Evolutionary conservation across 1,140 invertebrate genomes (phyloP).

Genomic region (Euwallacea fornicatus): DNA sequence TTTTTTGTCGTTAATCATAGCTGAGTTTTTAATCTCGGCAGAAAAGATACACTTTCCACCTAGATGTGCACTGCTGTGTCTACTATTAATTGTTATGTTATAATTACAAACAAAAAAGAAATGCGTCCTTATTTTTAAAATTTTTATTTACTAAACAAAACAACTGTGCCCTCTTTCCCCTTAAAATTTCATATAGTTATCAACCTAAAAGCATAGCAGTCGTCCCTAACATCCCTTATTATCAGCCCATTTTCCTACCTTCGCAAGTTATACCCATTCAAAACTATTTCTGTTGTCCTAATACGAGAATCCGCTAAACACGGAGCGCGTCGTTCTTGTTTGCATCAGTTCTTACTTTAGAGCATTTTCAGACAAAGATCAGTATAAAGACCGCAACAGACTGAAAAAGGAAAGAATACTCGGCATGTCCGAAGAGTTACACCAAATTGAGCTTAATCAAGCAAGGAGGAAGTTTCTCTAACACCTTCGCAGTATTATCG

Average conservation of each 20-base stretch:
- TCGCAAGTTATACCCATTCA: constrained; percentile 9
- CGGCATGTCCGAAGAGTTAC: background rate
- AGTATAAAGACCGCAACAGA: background rate
- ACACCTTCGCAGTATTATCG: background rate
- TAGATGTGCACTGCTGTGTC: no score
- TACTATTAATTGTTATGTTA: no score
- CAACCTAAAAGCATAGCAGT: no score
- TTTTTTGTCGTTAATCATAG: no score
- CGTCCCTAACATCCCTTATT: no score
- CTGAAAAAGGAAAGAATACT: background rate
- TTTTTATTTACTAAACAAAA: no score
- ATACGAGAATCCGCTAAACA: constrained; percentile 7
- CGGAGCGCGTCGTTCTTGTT: constrained; percentile 11
- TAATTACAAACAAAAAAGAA: no score
- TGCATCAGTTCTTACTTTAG: background rate
- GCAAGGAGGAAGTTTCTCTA: background rate
- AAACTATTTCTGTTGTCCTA: constrained; percentile 3
- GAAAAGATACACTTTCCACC: no score
- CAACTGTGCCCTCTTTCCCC: no score
- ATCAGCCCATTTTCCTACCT: background rate
- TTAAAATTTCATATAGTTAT: no score
- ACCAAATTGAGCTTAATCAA: background rate
- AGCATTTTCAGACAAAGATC: background rate
- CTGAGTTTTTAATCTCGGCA: no score
- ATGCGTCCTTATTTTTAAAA: no score